phyloP scores from a whole-genome alignment of 2,888 invertebrate species.

The Abrostola triplasia region DNA sequence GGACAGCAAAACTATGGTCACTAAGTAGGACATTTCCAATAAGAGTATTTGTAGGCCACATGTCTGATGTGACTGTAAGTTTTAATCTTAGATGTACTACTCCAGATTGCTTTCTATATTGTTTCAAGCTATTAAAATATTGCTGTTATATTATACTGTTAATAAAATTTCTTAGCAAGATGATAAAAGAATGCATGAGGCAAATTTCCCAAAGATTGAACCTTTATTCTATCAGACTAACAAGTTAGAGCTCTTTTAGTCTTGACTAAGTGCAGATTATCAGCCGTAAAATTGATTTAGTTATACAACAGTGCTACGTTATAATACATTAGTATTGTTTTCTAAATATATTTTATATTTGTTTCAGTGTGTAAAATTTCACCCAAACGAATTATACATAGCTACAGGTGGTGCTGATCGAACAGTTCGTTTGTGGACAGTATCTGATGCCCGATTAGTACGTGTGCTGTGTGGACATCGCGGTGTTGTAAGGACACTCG shows the following conservation, averaged over 20 bases:
- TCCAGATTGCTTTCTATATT: not conserved
- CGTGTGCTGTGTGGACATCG: slow-evolving; percentile 94
- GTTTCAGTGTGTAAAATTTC: slow-evolving; percentile 94
- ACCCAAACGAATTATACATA: slow-evolving; percentile 96
- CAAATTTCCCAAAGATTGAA: no score
- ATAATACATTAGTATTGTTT: not conserved
- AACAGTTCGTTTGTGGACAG: slow-evolving; percentile 95
- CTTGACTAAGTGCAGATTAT: no score
- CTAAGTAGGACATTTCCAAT: slow-evolving; percentile 94
- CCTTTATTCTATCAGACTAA: no score
- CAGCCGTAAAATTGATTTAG: no score
- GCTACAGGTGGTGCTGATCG: slow-evolving; percentile 97
- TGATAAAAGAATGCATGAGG: no score
- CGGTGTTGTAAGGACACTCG: slow-evolving; percentile 92
- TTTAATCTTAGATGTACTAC: not conserved
- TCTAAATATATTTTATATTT: slow-evolving; percentile 1
- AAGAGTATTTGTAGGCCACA: slow-evolving; percentile 96
- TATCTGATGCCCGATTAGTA: slow-evolving; percentile 94
- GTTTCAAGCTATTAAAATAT: not conserved
- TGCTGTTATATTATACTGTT: not conserved
- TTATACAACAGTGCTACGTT: no score
- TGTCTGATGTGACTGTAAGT: slow-evolving; percentile 95
- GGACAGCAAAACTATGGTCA: slow-evolving; percentile 94
- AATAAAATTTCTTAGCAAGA: no score
- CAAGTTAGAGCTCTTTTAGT: no score